Conservation (phyloP, 37 sponge, comb jelly and placozoan species). For the Haliclona indistincta region DNA sequence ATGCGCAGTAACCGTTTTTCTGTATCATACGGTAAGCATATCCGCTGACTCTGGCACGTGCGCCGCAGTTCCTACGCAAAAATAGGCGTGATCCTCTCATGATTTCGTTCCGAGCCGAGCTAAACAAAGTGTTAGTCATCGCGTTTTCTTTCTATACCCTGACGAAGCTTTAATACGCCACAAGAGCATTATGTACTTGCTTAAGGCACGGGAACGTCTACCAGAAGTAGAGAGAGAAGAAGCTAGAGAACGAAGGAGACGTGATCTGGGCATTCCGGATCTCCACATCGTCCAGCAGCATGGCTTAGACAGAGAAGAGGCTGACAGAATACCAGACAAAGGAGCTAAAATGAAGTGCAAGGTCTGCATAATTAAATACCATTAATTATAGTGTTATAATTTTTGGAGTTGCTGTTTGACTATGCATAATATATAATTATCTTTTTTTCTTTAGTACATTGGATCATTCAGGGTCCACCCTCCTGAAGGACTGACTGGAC, state of each 20-base stretch:
- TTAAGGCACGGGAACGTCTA: conserved; percentile 51
- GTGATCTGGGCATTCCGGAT: neutral
- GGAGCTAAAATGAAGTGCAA: conserved; percentile 5
- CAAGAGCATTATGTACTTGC: conserved; percentile 55
- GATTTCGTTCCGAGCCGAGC: too few relatives aligned
- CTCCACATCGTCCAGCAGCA: neutral
- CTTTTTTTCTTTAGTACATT: neutral
- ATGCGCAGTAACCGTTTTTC: too few relatives aligned
- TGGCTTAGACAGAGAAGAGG: neutral
- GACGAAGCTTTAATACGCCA: too few relatives aligned
- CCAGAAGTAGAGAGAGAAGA: conserved; percentile 31
- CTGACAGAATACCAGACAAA: neutral
- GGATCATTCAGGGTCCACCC: conserved; percentile 8
- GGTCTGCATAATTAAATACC: neutral
- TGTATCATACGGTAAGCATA: too few relatives aligned
- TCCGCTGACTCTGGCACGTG: too few relatives aligned
- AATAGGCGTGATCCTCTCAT: too few relatives aligned
- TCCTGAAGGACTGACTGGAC: neutral
- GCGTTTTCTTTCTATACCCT: too few relatives aligned
- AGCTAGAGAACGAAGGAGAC: neutral
- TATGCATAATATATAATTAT: neutral
- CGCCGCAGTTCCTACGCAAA: too few relatives aligned
- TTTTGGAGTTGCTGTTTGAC: neutral
- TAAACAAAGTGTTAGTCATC: too few relatives aligned
- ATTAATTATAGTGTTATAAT: neutral